Percentiles rank a stretch among this genome's conserved stretches.
phyloP scores from a whole-genome alignment of 2,113 vertebrate genomes.

The Ptyas mucosa region DNA sequence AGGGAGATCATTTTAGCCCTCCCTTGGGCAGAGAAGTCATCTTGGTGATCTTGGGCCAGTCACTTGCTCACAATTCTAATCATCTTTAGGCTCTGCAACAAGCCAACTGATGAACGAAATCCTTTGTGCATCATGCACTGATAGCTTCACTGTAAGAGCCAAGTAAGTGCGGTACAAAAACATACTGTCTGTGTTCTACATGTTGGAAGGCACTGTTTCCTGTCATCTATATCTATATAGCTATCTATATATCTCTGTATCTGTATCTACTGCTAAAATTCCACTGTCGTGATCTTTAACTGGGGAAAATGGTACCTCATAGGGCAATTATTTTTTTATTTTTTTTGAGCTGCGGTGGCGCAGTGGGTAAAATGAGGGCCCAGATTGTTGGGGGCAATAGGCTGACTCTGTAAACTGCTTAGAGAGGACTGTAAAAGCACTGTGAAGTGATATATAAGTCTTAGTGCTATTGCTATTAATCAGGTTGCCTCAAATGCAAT shows the following conservation, averaged over 20 bases:
- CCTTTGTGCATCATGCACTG: background rate
- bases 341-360: too few relatives aligned
- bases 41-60: background rate
- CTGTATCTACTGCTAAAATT: background rate
- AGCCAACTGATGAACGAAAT: background rate
- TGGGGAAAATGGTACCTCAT: background rate
- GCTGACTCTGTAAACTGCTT: too few relatives aligned
- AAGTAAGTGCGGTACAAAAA: background rate
- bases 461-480: background rate
- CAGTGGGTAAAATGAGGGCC: too few relatives aligned
- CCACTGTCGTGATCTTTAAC: background rate
- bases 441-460: too few relatives aligned
- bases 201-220: background rate
- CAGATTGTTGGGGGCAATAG: too few relatives aligned
- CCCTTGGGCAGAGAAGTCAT: background rate
- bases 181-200: background rate
- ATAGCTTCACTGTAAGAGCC: background rate
- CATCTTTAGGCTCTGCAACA: background rate
- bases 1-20: background rate
- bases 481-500: background rate
- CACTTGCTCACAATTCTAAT: background rate
- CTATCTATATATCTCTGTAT: background rate
- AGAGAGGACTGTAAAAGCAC: too few relatives aligned
- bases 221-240: background rate
- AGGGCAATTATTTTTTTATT: background rate